Evolutionary conservation across 1,140 invertebrate genomes (phyloP).

Genomic region (Lordiphosa stackelbergi): DNA sequence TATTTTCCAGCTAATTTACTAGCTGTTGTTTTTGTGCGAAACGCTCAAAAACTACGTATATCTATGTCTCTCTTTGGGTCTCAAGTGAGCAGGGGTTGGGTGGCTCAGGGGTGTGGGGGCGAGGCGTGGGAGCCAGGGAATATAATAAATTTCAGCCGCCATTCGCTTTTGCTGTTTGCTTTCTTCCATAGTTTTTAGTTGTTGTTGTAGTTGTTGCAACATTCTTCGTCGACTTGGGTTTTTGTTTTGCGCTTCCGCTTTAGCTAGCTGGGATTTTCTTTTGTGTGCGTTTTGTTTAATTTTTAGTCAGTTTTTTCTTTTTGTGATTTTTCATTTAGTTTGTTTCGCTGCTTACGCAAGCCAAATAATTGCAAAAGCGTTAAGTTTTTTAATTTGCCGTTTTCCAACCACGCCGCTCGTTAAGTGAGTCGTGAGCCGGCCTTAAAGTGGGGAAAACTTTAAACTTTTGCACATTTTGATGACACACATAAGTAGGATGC

Average conservation of each 20-base stretch:
- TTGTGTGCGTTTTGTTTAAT: conserved; percentile 61
- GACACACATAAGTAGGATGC: conserved; percentile 50
- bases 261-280: conserved; percentile 39
- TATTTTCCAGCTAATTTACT: conserved; percentile 73
- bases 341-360: conserved; percentile 50
- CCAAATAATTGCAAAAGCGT: conserved; percentile 56
- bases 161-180: conserved; percentile 67
- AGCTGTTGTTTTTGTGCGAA: conserved; percentile 65
- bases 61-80: conserved; percentile 62
- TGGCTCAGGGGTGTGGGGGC: too few species aligned
- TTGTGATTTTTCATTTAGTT: conserved; percentile 5
- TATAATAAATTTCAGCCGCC: conserved; percentile 69
- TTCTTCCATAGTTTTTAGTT: conserved; percentile 35
- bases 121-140: conserved; percentile 42
- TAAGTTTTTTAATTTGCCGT: conserved; percentile 68
- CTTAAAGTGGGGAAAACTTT: conserved; percentile 21
- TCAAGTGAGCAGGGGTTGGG: conserved; percentile 33
- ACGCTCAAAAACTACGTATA: conserved; percentile 24
- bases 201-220: conserved; percentile 16
- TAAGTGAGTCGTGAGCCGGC: conserved; percentile 37
- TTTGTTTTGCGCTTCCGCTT: conserved; percentile 7
- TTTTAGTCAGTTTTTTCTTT: conserved; percentile 35
- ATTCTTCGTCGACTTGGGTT: conserved; percentile 23
- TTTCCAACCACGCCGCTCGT: conserved; percentile 24
- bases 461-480: conserved; percentile 56